Evolutionary conservation across 2,113 vertebrate species (phyloP).

Genomic region (Todiramphus chloris): DNA sequence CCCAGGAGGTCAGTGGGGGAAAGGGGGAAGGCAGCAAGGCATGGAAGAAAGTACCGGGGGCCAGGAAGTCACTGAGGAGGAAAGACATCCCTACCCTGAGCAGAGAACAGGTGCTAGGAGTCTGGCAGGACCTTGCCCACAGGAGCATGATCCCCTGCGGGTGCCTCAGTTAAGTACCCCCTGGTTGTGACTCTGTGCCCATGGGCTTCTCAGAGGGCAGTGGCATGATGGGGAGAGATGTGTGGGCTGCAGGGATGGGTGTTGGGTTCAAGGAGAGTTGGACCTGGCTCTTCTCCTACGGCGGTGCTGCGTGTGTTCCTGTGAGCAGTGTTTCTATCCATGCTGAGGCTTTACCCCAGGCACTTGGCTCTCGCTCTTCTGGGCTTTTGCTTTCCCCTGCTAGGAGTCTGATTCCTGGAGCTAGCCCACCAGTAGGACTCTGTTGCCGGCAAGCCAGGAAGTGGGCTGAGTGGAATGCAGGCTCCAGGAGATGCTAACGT

Average conservation of each 20-base stretch:
- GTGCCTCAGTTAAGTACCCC: accelerated
- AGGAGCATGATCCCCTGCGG: accelerated
- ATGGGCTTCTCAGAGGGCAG: background rate
- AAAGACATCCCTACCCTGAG: background rate
- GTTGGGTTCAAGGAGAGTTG: accelerated
- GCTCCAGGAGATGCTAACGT: background rate
- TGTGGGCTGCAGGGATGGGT: background rate
- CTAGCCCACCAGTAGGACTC: accelerated
- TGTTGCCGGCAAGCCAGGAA: accelerated
- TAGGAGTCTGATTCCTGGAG: background rate
- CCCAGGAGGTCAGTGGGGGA: background rate
- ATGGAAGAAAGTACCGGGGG: background rate
- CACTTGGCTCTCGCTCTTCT: background rate
- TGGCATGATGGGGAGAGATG: accelerated
- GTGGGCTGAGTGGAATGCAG: background rate
- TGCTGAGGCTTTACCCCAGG: background rate
- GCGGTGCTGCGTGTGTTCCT: background rate
- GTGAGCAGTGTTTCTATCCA: accelerated
- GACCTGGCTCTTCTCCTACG: background rate
- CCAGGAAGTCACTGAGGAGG: background rate
- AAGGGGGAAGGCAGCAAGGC: background rate
- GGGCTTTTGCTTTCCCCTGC: background rate
- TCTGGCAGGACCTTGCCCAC: accelerated
- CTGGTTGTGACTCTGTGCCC: background rate
- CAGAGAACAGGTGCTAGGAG: background rate